A percentile compares a stretch with the other conserved stretches of the same genome.
These are phyloP conservation scores for Nephotettix cincticeps DNA, from an alignment of 1,140 invertebrate genomes.

Conservation along the genomic window DNA sequence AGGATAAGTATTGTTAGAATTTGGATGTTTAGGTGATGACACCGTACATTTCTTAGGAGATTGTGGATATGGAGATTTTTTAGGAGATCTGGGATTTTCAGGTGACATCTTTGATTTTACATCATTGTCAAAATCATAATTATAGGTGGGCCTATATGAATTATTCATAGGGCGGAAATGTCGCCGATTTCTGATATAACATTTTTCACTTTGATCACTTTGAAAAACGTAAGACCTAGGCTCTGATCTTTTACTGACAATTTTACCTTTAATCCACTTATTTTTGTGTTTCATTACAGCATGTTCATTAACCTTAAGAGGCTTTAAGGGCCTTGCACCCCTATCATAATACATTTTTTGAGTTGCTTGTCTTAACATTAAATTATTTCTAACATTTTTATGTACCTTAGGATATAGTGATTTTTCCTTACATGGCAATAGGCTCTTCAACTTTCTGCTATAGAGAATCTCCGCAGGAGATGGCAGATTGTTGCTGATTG, in stretches of 20 bases:
- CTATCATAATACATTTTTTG: neutral
- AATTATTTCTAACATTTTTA: neutral
- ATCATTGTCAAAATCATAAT: neutral
- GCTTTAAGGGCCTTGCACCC: neutral
- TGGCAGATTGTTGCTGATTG: neutral
- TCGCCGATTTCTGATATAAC: neutral
- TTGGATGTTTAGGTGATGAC: too few relatives aligned
- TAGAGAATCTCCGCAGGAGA: neutral
- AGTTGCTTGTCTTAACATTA: neutral
- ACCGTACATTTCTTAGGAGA: neutral
- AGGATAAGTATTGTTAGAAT: too few relatives aligned
- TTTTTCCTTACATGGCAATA: neutral
- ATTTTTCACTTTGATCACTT: neutral
- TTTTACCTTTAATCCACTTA: neutral
- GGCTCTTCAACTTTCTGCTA: neutral
- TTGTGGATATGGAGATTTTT: neutral
- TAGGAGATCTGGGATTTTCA: neutral
- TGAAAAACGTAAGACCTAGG: neutral
- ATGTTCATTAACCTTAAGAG: neutral
- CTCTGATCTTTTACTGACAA: neutral
- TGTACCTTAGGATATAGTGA: neutral
- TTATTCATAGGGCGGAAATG: neutral
- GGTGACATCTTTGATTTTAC: neutral
- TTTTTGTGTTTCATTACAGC: neutral
- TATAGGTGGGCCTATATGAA: neutral